Evolutionary conservation across 2,888 invertebrate species (phyloP).

Genomic region (Drosophila austrosaltans): DNA sequence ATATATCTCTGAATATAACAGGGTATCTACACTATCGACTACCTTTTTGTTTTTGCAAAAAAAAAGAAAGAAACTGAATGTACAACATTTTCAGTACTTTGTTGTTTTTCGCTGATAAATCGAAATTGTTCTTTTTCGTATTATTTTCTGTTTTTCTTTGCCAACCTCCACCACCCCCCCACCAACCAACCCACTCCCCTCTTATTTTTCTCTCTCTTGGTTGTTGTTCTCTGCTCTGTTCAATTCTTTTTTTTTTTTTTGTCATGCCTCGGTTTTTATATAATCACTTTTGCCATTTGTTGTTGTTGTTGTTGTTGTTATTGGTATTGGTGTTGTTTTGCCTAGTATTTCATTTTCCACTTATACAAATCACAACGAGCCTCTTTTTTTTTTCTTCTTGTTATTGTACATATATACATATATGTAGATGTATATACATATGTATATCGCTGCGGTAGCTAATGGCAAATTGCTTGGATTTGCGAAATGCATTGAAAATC

Average conservation of each 20-base stretch:
- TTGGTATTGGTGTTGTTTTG: slow-evolving; percentile 23
- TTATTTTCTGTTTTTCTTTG: slow-evolving; percentile 45
- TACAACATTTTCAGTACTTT: slow-evolving; percentile 9
- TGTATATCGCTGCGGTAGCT: no score
- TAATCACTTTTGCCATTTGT: slow-evolving; percentile 50
- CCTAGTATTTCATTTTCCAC: slow-evolving; percentile 43
- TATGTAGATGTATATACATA: no score
- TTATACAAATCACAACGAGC: slow-evolving; percentile 49
- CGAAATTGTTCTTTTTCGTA: slow-evolving; percentile 59
- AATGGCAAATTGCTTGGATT: slow-evolving; percentile 24
- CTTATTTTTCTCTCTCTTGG: neutral
- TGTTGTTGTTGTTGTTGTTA: slow-evolving; percentile 14
- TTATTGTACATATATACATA: neutral
- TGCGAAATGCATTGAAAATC: slow-evolving; percentile 32
- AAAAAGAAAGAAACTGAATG: neutral
- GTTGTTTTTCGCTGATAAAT: slow-evolving; percentile 66
- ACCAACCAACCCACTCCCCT: slow-evolving; percentile 12
- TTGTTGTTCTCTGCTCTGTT: slow-evolving; percentile 36
- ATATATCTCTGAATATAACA: no score
- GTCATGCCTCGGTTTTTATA: slow-evolving; percentile 50
- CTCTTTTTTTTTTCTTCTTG: slow-evolving; percentile 33
- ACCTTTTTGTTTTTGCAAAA: slow-evolving; percentile 3
- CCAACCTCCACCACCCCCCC: neutral
- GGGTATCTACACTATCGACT: no score
- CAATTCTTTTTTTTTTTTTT: slow-evolving; percentile 20